A percentile compares a stretch with the other conserved stretches of the same genome.
phyloP scores from a whole-genome alignment of 2,113 vertebrate genomes.

The Nymphicus hollandicus region DNA sequence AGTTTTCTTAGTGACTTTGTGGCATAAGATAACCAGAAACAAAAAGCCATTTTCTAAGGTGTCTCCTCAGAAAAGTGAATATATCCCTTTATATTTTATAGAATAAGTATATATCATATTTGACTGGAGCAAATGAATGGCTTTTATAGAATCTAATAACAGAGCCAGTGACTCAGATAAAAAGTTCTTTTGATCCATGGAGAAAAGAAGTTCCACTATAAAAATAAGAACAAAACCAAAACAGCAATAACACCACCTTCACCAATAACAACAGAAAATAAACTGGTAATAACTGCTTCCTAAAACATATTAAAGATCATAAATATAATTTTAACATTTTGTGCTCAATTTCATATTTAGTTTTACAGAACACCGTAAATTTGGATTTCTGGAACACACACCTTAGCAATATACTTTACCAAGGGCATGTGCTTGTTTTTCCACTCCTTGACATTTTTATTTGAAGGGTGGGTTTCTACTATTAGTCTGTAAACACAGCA shows the following conservation, averaged over 20 bases:
- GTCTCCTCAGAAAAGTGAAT: neutral
- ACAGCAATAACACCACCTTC: neutral
- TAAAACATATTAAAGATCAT: slow-evolving; percentile 35
- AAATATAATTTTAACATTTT: slow-evolving; percentile 21
- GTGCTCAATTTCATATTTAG: slow-evolving; percentile 18
- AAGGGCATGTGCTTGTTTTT: neutral
- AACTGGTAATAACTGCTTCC: neutral
- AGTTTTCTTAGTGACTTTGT: neutral
- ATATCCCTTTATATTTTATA: neutral
- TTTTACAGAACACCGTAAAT: neutral
- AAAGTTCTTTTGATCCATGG: slow-evolving; percentile 1
- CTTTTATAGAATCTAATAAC: slow-evolving; percentile 22
- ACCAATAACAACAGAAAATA: neutral
- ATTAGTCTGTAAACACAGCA: neutral
- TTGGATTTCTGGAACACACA: neutral
- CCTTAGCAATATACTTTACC: neutral
- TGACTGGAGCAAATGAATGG: neutral
- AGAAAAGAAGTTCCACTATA: slow-evolving; percentile 2
- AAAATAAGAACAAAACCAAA: slow-evolving; percentile 14
- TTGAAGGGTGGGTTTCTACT: neutral
- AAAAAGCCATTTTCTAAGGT: neutral
- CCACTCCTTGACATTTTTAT: slow-evolving; percentile 37
- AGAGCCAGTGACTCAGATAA: neutral
- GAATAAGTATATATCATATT: neutral
- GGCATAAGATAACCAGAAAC: neutral